phyloP scores from a whole-genome alignment of 2,888 invertebrate genomes.

The Axea sp. region DNA sequence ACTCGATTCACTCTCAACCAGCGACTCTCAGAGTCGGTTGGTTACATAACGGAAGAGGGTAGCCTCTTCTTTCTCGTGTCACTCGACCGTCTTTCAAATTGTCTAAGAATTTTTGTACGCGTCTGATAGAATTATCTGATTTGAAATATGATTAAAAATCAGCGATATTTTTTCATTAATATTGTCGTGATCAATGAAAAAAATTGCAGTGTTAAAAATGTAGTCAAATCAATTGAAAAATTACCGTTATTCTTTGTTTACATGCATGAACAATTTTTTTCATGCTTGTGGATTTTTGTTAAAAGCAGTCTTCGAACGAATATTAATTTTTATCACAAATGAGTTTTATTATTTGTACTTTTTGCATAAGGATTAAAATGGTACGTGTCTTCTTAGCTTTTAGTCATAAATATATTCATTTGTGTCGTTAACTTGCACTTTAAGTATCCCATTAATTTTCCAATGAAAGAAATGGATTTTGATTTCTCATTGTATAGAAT shows the following conservation, averaged over 20 bases:
- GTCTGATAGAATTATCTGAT: too few relatives aligned
- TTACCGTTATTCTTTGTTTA: too few relatives aligned
- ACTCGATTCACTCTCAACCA: constrained; percentile 60
- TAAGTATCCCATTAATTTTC: constrained; percentile 17
- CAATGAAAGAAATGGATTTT: neutral
- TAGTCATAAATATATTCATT: neutral
- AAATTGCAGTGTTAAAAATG: too few relatives aligned
- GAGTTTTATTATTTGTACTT: neutral
- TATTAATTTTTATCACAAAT: constrained; percentile 4
- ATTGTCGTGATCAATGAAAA: too few relatives aligned
- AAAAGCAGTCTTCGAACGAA: too few relatives aligned
- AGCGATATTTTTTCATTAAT: too few relatives aligned
- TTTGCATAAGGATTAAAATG: neutral
- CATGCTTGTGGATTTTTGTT: too few relatives aligned
- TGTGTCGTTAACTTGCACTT: neutral
- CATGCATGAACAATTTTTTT: too few relatives aligned
- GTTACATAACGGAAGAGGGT: constrained; percentile 69
- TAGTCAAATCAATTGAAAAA: too few relatives aligned
- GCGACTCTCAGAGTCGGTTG: constrained; percentile 69
- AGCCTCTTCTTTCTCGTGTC: constrained; percentile 41
- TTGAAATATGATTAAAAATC: too few relatives aligned
- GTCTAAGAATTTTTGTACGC: too few relatives aligned
- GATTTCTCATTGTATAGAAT: too few relatives aligned
- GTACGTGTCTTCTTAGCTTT: neutral
- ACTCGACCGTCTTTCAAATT: constrained; percentile 35